Percentiles rank a stretch among this genome's conserved stretches.
phyloP scores from a whole-genome alignment of 2,113 vertebrate genomes.

The Morone chrysops region DNA sequence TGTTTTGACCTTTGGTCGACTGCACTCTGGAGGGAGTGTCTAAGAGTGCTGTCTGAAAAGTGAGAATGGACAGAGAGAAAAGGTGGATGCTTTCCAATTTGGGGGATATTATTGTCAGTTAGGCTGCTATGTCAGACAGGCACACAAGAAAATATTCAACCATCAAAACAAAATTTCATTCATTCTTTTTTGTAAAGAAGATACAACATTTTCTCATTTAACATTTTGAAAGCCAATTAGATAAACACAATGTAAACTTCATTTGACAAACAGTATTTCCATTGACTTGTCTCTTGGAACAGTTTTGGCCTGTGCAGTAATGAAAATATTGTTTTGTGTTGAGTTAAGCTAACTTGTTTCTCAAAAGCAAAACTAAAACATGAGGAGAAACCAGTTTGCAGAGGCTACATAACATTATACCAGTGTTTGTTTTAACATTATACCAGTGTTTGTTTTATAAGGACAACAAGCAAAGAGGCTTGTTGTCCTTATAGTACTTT shows the following conservation, averaged over 20 bases:
- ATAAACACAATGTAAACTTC: background rate
- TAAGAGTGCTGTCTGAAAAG: constrained; percentile 22
- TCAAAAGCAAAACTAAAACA: background rate
- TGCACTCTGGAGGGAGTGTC: constrained; percentile 5
- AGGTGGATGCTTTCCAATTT: constrained; percentile 4
- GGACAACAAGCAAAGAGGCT: background rate
- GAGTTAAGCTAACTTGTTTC: background rate
- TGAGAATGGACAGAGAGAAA: constrained; percentile 12
- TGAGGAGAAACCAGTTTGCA: background rate
- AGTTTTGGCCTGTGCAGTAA: background rate
- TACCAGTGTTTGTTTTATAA: background rate
- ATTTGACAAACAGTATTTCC: no score
- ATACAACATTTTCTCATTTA: background rate
- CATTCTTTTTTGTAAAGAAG: background rate
- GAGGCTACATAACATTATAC: background rate
- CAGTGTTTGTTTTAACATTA: background rate
- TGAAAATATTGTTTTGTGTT: background rate
- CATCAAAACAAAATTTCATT: background rate
- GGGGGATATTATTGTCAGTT: background rate
- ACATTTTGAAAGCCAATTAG: background rate
- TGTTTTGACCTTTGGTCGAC: constrained; percentile 39
- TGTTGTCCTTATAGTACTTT: background rate
- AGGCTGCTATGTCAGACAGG: background rate
- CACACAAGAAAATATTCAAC: background rate
- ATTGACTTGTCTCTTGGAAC: background rate